phyloP scores from a whole-genome alignment of 2,113 vertebrate species.

The Neotragus moschatus region DNA sequence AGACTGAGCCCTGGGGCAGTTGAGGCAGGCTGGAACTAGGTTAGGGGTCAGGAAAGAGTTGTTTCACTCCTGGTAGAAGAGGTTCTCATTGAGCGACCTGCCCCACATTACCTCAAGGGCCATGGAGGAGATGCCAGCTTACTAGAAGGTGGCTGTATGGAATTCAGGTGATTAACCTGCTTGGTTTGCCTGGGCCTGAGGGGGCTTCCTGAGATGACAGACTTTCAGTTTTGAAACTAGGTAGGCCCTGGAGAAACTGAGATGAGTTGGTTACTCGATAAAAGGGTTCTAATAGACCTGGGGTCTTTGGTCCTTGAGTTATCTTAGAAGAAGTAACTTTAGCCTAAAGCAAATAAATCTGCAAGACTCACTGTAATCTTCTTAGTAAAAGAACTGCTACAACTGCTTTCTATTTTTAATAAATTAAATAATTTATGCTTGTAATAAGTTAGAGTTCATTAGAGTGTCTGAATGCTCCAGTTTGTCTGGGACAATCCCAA shows the following conservation, averaged over 20 bases:
- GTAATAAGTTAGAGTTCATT: constrained; percentile 19
- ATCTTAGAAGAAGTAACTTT: neutral
- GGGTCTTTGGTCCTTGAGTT: neutral
- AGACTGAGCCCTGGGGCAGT: neutral
- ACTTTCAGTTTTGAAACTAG: neutral
- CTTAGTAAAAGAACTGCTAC: neutral
- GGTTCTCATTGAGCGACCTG: neutral
- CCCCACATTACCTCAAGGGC: neutral
- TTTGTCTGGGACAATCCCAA: neutral
- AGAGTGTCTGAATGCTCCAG: neutral
- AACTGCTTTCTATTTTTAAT: constrained; percentile 16
- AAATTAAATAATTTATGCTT: neutral
- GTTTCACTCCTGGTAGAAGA: neutral
- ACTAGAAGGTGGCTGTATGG: neutral
- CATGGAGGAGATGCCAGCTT: neutral
- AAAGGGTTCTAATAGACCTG: neutral
- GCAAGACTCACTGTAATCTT: neutral
- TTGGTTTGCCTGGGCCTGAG: neutral
- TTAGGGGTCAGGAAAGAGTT: neutral
- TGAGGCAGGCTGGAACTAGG: neutral
- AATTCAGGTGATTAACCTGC: neutral
- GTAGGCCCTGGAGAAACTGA: neutral
- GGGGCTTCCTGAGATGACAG: neutral
- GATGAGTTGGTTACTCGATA: neutral
- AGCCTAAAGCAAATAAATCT: neutral